Evolutionary conservation across 2,113 vertebrate species (phyloP).

Genomic region (Fregata magnificens): DNA sequence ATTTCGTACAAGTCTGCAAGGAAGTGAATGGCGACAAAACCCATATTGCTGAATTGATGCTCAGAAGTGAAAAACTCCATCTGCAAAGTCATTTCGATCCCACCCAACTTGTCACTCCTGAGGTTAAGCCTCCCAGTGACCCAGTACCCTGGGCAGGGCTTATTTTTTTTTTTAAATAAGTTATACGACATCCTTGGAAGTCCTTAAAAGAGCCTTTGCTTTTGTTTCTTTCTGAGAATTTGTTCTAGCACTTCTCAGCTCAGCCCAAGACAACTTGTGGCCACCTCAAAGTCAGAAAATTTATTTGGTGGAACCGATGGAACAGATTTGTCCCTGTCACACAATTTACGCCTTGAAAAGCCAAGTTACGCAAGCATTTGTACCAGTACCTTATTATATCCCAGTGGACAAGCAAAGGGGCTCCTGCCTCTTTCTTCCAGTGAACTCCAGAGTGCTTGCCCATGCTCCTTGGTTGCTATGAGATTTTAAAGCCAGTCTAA

Average conservation of each 20-base stretch:
- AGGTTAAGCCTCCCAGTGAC: not conserved
- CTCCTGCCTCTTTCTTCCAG: constrained; percentile 15
- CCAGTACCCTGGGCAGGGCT: not conserved
- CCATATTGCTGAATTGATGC: not conserved
- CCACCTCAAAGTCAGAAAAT: not conserved
- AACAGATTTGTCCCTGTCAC: not conserved
- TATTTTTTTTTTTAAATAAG: not conserved
- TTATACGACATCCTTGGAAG: not conserved
- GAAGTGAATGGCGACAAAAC: not conserved
- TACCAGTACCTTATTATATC: constrained; percentile 1
- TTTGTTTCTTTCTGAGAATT: not conserved
- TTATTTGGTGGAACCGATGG: constrained; percentile 3
- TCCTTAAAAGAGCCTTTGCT: not conserved
- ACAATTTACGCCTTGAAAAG: constrained; percentile 30
- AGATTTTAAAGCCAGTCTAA: not conserved
- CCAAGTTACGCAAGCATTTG: not conserved
- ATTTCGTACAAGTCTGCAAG: not conserved
- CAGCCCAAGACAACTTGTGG: not conserved
- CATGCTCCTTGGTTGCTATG: not conserved
- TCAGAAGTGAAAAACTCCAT: not conserved
- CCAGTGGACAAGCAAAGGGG: not conserved
- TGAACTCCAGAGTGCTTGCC: not conserved
- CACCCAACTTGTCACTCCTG: not conserved
- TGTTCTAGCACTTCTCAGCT: not conserved
- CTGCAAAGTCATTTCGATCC: not conserved